Base-by-base conservation (phyloP, 2,888 invertebrate species). In the Glomeris marginata region DNA sequence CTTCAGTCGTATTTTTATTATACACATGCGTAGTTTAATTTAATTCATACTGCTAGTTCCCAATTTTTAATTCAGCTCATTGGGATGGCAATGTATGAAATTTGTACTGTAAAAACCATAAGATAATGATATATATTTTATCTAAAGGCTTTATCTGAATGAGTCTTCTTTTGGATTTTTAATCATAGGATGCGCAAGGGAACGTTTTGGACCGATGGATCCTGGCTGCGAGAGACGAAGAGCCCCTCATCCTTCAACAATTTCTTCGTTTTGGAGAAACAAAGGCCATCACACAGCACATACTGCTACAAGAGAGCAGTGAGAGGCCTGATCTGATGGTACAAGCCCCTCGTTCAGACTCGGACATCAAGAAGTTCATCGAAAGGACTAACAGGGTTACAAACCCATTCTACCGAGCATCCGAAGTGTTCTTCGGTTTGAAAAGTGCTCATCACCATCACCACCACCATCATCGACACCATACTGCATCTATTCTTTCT, bases 221-320 rank as follows among this genome's bases (percentile, higher is more conserved):
- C 63, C 81, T 87, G 65, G 82, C 84, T 66, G 83, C 81, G 60
- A 75, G 80, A 62, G 84, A 88, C 66, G 90, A 91, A 71, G 88
- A 91, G 73, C 84, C 83, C 65, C 75, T 88, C 71, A 86, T 90
- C 59, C 75, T 91, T 58, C 87, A 88, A 68, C 88, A 91, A 71
- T 90, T 91, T 68, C 78, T 90, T 61, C 77, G 87, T 61, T 84
- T 88, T 62, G 84, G 84, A 63, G 87, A 87, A 73, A 90, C 88
- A 54, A 78, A 86, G 66, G 81, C 84, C 58, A 78, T 83, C 62
- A 81, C 81, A 58, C 80, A 81, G 59, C 78, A 72, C 69, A 74
- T 65, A 67, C 64, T 72, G 40, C 72, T 66, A 60, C 75, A 68
- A 50, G 59, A 60, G 37, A 57, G 44, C 36, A 53, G 52, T 18